These are phyloP conservation scores for Phania funesta DNA, from an alignment of 2,888 invertebrate genomes.

Conservation along the genomic window DNA sequence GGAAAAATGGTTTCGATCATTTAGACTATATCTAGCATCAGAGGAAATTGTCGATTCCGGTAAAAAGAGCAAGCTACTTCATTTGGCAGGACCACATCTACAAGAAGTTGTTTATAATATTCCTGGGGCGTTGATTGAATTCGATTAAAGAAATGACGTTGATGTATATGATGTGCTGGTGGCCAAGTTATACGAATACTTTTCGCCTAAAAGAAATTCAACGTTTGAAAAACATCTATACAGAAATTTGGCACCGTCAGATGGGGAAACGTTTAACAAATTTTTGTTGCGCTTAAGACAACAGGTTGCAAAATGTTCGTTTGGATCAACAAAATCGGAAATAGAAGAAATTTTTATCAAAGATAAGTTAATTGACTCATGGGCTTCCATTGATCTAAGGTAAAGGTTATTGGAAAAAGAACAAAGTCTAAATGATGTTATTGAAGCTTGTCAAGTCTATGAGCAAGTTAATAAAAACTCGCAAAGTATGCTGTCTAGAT, in stretches of 20 bases:
- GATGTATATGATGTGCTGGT: constrained; percentile 56
- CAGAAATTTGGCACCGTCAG: constrained; percentile 34
- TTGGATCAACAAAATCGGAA: constrained; percentile 7
- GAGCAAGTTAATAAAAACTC: constrained; percentile 52
- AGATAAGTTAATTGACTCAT: constrained; percentile 49
- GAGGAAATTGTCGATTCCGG: neutral
- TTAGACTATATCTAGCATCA: constrained; percentile 43
- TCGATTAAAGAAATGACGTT: neutral
- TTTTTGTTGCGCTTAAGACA: constrained; percentile 29
- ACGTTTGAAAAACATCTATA: constrained; percentile 73
- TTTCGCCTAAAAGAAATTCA: constrained; percentile 66
- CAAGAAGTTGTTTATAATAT: constrained; percentile 5
- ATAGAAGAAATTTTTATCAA: constrained; percentile 7
- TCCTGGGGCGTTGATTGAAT: constrained; percentile 36
- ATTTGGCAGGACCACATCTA: constrained; percentile 9
- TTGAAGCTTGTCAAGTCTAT: constrained; percentile 51
- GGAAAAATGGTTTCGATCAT: constrained; percentile 55
- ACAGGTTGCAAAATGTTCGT: constrained; percentile 25
- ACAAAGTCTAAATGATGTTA: constrained; percentile 11
- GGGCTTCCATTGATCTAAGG: constrained; percentile 54
- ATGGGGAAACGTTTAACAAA: constrained; percentile 25
- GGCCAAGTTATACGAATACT: constrained; percentile 59
- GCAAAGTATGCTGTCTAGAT: constrained; percentile 13
- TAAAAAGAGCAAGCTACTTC: constrained; percentile 8
- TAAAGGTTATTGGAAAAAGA: constrained; percentile 55